phyloP scores from a whole-genome alignment of 2,888 invertebrate genomes.

The Petrolisthes cinctipes region DNA sequence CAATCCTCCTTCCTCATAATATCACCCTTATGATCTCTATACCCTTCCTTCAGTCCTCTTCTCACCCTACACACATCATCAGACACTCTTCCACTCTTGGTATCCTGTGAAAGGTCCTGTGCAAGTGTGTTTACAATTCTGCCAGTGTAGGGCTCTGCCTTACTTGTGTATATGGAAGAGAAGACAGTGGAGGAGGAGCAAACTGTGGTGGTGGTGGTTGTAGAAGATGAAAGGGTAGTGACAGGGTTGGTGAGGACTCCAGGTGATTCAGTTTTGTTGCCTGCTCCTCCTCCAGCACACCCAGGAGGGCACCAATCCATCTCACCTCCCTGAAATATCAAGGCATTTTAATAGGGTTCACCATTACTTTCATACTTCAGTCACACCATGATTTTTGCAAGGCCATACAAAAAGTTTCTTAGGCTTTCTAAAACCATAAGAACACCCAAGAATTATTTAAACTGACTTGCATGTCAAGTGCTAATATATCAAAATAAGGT shows the following conservation, averaged over 20 bases:
- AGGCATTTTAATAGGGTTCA: background rate
- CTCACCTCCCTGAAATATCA: background rate
- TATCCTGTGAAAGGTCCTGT: constrained; percentile 43
- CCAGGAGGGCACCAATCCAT: background rate
- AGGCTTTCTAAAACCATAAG: too few species aligned
- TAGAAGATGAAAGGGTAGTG: background rate
- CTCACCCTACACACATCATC: constrained; percentile 10
- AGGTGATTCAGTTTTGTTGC: background rate
- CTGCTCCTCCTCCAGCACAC: background rate
- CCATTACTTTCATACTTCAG: too few species aligned
- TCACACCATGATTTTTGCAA: too few species aligned
- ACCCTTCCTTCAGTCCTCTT: background rate
- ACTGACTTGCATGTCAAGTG: too few species aligned
- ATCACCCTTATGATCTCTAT: background rate
- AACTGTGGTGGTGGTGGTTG: constrained; percentile 28
- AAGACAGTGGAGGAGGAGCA: constrained; percentile 27
- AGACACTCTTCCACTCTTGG: background rate
- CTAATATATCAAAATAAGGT: too few species aligned
- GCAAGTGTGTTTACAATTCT: constrained; percentile 39
- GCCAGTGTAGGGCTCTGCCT: constrained; percentile 35
- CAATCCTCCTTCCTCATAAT: background rate
- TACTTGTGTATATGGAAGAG: constrained; percentile 36
- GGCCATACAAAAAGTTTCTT: too few species aligned
- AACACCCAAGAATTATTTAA: too few species aligned
- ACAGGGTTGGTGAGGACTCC: background rate